These are phyloP conservation scores for Gila orcuttii DNA, from an alignment of 2,113 vertebrate genomes.

Conservation along the genomic window DNA sequence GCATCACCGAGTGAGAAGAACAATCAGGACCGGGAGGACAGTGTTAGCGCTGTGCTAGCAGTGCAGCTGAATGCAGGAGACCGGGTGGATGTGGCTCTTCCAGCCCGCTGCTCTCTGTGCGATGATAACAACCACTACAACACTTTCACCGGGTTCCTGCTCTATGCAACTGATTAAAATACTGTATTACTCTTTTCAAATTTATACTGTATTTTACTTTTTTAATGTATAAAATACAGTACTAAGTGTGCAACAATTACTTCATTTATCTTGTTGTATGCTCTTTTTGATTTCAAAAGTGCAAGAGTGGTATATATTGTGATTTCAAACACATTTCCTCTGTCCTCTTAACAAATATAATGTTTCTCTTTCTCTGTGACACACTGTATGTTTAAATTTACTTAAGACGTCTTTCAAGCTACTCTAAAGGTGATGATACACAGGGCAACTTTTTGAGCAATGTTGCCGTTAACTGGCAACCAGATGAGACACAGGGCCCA, in stretches of 20 bases:
- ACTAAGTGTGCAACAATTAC: background rate
- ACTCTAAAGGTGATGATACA: no score
- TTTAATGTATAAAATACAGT: background rate
- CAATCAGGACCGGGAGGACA: conserved; percentile 70
- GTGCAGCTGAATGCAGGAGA: conserved; percentile 62
- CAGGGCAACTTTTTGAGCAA: no score
- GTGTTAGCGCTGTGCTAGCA: conserved; percentile 55
- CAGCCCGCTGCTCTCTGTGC: conserved; percentile 60
- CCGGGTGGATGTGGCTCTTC: conserved; percentile 62
- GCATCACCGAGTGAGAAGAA: conserved; percentile 60
- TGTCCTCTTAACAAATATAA: background rate
- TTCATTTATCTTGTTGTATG: background rate
- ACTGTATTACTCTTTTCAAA: background rate
- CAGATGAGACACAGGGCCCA: no score
- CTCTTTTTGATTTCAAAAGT: background rate
- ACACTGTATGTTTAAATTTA: background rate
- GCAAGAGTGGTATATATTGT: background rate
- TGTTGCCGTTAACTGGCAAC: no score
- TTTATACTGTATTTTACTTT: background rate
- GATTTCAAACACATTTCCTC: background rate
- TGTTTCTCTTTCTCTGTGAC: background rate
- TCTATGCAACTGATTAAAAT: conserved; percentile 68
- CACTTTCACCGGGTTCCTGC: conserved; percentile 75
- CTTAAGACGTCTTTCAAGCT: background rate
- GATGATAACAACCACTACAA: conserved; percentile 68